Evolutionary conservation across 2,888 invertebrate genomes (phyloP).

Genomic region (Teleogryllus oceanicus): DNA sequence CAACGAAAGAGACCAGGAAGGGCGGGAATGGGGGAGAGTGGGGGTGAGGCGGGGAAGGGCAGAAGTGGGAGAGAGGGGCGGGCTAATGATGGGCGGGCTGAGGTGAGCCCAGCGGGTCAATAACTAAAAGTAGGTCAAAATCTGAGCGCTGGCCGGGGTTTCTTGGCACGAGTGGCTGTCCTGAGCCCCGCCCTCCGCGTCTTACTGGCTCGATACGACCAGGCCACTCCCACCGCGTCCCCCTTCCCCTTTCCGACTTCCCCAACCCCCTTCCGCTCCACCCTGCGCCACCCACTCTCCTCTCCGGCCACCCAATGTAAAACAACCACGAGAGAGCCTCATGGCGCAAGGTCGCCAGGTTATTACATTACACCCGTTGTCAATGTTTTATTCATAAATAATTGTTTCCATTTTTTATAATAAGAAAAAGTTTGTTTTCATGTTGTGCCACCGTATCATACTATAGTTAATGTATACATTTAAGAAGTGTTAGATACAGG

Average conservation of each 20-base stretch:
- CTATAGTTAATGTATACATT: too few species aligned
- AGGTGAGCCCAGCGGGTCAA: background rate
- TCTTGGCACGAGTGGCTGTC: slow-evolving; percentile 18
- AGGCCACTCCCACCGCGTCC: slow-evolving; percentile 2
- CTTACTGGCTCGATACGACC: slow-evolving; percentile 9
- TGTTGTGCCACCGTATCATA: too few species aligned
- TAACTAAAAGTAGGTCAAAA: slow-evolving; percentile 1
- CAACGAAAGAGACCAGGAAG: too few species aligned
- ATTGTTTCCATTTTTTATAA: too few species aligned
- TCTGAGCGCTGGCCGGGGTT: background rate
- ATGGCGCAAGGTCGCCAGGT: too few species aligned
- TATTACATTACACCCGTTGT: too few species aligned
- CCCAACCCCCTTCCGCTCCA: background rate
- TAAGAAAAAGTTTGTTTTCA: too few species aligned
- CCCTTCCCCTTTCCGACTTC: background rate
- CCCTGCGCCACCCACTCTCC: background rate
- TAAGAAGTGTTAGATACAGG: too few species aligned
- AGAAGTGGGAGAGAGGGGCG: background rate
- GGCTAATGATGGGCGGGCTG: background rate
- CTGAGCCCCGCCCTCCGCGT: slow-evolving; percentile 18
- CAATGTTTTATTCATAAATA: too few species aligned
- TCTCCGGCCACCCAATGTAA: too few species aligned
- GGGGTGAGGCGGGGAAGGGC: background rate
- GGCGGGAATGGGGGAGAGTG: background rate
- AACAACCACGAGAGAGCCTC: too few species aligned